Percentiles rank a stretch among this genome's conserved stretches.
Evolutionary conservation across 2,797 vertebrate genomes (phyloP).

Genomic region (Numenius phaeopus): DNA sequence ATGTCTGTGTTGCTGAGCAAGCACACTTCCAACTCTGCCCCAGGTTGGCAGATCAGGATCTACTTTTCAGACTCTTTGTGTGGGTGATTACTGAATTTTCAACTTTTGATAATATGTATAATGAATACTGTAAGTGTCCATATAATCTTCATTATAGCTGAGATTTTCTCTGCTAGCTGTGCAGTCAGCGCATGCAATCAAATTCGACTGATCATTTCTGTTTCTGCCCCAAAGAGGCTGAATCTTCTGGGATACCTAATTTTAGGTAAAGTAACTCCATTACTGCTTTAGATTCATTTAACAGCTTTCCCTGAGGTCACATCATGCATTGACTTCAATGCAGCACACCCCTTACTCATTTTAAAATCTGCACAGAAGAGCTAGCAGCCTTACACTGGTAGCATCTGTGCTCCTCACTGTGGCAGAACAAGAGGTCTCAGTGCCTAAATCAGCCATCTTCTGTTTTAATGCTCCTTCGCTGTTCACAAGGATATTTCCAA

Average conservation of each 20-base stretch:
- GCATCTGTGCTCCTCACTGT: neutral
- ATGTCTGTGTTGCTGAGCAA: neutral
- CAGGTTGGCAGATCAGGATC: neutral
- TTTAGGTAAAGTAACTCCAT: neutral
- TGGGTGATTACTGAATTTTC: neutral
- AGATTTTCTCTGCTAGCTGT: neutral
- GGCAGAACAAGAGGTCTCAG: neutral
- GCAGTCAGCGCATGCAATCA: neutral
- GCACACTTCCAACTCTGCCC: neutral
- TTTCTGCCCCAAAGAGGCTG: neutral
- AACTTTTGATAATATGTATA: neutral
- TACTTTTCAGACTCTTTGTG: neutral
- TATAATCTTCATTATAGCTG: neutral
- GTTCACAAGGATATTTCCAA: neutral
- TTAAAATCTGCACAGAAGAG: neutral
- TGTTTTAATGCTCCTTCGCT: neutral
- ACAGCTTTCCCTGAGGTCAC: neutral
- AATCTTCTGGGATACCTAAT: neutral
- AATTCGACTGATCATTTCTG: neutral
- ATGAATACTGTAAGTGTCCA: neutral
- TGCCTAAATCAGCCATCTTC: neutral
- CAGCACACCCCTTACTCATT: neutral
- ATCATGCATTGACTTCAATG: neutral
- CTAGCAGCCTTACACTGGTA: neutral
- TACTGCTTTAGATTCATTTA: neutral